phyloP scores from a whole-genome alignment of 2,113 vertebrate species.

The Puma concolor region DNA sequence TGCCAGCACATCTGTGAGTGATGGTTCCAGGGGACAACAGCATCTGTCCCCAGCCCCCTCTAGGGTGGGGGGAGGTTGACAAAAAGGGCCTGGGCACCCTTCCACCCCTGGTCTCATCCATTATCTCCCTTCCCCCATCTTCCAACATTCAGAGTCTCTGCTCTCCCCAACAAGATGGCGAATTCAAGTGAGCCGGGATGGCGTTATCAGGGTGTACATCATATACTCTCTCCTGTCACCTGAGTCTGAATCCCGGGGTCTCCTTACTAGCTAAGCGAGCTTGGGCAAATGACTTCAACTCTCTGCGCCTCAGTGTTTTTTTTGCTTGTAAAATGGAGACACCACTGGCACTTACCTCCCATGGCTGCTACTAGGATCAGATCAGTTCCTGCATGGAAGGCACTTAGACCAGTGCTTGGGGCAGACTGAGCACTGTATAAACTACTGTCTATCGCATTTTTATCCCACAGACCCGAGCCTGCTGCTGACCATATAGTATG shows the following conservation, averaged over 20 bases:
- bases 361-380: background rate
- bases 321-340: background rate
- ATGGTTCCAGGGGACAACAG: background rate
- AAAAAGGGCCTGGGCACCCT: background rate
- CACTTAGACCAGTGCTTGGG: background rate
- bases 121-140: background rate
- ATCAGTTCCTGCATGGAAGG: background rate
- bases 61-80: fast-evolving
- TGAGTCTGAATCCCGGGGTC: background rate
- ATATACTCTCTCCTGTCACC: background rate
- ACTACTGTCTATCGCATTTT: background rate
- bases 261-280: background rate
- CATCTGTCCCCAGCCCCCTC: background rate
- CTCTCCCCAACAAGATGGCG: background rate
- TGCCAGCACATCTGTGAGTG: background rate
- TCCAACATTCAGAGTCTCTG: background rate
- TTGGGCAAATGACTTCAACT: background rate
- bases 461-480: background rate
- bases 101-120: background rate
- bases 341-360: background rate
- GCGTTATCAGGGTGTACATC: background rate
- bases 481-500: background rate
- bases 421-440: background rate
- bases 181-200: background rate
- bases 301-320: background rate